A percentile compares a stretch with the other conserved stretches of the same genome.
These are phyloP conservation scores for Oreotrochilus melanogaster DNA, from an alignment of 2,113 vertebrate species.

Conservation along the genomic window DNA sequence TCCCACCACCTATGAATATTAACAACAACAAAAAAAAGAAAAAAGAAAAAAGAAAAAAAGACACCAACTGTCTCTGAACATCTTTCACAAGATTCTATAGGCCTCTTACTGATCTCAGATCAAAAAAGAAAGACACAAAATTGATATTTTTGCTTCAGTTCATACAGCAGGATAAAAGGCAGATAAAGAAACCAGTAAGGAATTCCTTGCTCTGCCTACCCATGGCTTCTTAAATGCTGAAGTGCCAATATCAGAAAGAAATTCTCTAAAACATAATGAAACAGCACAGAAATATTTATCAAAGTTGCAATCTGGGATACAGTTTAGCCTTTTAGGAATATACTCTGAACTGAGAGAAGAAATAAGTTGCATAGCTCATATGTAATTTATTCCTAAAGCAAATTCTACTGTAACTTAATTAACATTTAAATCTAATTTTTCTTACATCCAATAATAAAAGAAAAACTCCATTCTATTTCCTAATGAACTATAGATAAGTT, in stretches of 20 bases:
- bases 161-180: background rate
- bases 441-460: background rate
- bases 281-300: conserved; percentile 20
- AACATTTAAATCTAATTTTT: conserved; percentile 38
- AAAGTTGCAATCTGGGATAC: background rate
- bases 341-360: background rate
- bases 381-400: conserved; percentile 31
- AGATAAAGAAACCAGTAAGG: background rate
- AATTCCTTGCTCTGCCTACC: background rate
- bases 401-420: conserved; percentile 36
- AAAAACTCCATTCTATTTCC: conserved; percentile 1
- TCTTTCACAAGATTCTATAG: background rate
- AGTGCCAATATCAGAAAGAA: background rate
- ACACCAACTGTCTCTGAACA: background rate
- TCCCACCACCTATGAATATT: conserved; percentile 41
- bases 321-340: conserved; percentile 18
- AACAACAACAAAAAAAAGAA: background rate
- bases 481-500: background rate
- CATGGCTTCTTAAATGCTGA: background rate
- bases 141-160: background rate
- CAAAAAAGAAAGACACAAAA: background rate
- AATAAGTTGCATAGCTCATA: background rate
- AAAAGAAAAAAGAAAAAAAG: background rate
- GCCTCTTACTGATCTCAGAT: background rate
- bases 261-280: background rate